phyloP scores from a whole-genome alignment of 2,113 vertebrate genomes.

The Hypomesus transpacificus region DNA sequence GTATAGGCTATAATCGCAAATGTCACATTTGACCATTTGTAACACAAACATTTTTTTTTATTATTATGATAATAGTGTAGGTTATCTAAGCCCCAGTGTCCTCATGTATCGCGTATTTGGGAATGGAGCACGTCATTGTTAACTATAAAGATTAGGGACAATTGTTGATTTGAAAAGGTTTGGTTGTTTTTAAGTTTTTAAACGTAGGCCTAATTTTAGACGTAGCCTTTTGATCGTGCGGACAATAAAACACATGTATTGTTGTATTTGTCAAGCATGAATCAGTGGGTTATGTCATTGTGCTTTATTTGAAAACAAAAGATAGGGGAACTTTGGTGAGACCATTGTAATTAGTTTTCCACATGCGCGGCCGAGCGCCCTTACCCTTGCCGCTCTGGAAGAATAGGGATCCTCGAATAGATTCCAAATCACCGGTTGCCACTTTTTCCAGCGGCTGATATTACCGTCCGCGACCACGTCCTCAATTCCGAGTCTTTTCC shows the following conservation, averaged over 20 bases:
- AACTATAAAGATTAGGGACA: too few species aligned
- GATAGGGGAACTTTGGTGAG: not conserved
- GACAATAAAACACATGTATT: too few species aligned
- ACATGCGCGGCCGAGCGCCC: slow-evolving; percentile 43
- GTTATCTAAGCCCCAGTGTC: too few species aligned
- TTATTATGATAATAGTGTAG: too few species aligned
- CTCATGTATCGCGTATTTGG: too few species aligned
- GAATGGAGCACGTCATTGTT: too few species aligned
- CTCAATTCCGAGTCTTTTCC: slow-evolving; percentile 77
- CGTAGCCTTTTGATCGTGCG: too few species aligned
- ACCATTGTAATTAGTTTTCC: not conserved
- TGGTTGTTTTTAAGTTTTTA: too few species aligned
- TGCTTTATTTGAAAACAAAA: not conserved
- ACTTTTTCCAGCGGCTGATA: slow-evolving; percentile 80
- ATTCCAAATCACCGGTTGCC: slow-evolving; percentile 90
- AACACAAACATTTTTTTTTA: not conserved
- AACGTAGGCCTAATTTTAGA: too few species aligned
- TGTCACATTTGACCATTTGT: not conserved
- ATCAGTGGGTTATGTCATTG: not conserved
- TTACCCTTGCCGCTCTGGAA: slow-evolving; percentile 93
- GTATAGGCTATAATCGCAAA: not conserved
- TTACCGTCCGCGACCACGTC: slow-evolving; percentile 72
- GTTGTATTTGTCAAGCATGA: too few species aligned
- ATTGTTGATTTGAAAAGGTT: too few species aligned
- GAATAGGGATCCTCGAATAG: slow-evolving; percentile 97